Base-by-base conservation (phyloP, 2,113 vertebrate genomes). In the Piprites chloris region DNA sequence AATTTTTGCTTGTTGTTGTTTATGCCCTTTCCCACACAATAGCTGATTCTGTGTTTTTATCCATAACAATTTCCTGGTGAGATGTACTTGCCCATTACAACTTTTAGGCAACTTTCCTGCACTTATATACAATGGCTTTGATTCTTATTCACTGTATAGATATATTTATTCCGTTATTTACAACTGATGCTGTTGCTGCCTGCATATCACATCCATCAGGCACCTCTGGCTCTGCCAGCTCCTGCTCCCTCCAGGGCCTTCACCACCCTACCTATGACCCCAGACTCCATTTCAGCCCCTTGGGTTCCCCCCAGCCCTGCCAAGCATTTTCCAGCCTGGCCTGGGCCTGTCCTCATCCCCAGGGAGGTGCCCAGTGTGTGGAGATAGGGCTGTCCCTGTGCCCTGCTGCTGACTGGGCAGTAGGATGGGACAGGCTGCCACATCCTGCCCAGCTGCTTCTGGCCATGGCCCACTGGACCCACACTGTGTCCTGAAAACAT, bases 161-260 rank as follows among this genome's bases (percentile, higher is more conserved):
- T 37, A 19, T 10, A 23, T 11, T 41, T 61, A 55, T 66, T 67
- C 44, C 16, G 59, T 59, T 23, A 37, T 35, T 35, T 59, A 39
- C 11, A 30, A 1, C 14, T 15, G 44, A 32, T 26, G 24, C 41
- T 74, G 17, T 55, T 85, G 35, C 53, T 68, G 46, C 9, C 53
- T 3, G 13, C 0, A 1, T 72, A 41, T 35, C 76, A 47, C 1
- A 2, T 52, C 71, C 32, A 5, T 2, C 12, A 61, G 32, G 46
- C 9, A 17, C 15, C 0, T 0, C 7, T 14, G 7, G 28, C 33
- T 53, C 53, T 46, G 7, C 26, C n/a, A 30, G 11, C 6, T 15
- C 47, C 28, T 53, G 46, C 37, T 33, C 53, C 3, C 21, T 14
- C 4, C 17, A 18, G 26, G 1, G 1, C 26, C 15, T 59, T 21